Conservation (phyloP, 53 echinoderm and acorn worm genomes). For the Mesocentrotus franciscanus region DNA sequence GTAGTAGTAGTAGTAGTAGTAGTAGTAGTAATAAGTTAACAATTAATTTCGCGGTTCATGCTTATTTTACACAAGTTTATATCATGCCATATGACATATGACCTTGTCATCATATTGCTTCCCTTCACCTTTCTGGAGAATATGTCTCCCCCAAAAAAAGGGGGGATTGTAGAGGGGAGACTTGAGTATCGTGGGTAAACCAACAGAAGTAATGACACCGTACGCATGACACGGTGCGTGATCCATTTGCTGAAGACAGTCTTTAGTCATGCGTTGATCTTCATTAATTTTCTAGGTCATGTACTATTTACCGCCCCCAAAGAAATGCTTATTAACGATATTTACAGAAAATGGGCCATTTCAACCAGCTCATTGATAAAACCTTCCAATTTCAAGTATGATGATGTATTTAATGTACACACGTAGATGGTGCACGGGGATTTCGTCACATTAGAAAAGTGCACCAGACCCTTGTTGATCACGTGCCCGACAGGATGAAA, state of each 20-base stretch:
- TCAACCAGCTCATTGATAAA: neutral
- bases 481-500: neutral
- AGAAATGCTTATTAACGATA: neutral
- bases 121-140: too few species aligned
- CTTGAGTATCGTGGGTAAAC: too few species aligned
- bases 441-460: slow-evolving; percentile 22
- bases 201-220: too few species aligned
- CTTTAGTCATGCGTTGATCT: neutral
- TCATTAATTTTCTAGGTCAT: neutral
- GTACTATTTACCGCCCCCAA: neutral
- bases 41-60: too few species aligned
- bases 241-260: neutral
- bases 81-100: too few species aligned
- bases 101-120: too few species aligned
- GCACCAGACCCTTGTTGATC: neutral
- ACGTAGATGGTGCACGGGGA: neutral
- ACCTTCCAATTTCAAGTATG: neutral
- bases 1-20: too few species aligned
- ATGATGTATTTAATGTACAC: neutral
- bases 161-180: too few species aligned
- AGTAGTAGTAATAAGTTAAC: too few species aligned
- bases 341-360: neutral
- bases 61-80: too few species aligned
- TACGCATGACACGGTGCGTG: neutral
- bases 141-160: too few species aligned